Evolutionary conservation across 2,888 invertebrate genomes (phyloP).

Genomic region (Orthosia gracilis): DNA sequence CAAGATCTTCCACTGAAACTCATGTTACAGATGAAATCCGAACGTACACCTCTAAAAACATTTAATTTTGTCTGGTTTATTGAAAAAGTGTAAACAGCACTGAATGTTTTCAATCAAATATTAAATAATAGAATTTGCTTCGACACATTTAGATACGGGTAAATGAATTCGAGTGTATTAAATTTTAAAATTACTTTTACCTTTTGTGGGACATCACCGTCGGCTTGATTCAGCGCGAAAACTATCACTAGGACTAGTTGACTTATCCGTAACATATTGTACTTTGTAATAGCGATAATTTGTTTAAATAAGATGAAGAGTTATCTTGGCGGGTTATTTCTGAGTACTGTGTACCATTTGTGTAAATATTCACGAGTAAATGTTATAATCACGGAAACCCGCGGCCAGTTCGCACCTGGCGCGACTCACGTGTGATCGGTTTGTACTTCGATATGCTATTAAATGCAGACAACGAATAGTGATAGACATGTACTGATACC

Average conservation of each 20-base stretch:
- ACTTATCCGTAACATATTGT: constrained; percentile 49
- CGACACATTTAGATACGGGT: constrained; percentile 35
- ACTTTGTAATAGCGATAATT: not conserved
- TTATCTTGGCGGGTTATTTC: constrained; percentile 14
- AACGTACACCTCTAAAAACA: not conserved
- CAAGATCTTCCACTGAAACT: constrained; percentile 6
- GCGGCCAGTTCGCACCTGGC: constrained; percentile 46
- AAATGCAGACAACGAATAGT: constrained; percentile 33
- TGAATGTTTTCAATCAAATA: not conserved
- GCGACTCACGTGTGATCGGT: constrained; percentile 49
- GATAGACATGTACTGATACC: not conserved
- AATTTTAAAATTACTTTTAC: constrained; percentile 52
- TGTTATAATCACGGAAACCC: constrained; percentile 24
- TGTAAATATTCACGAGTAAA: constrained; percentile 49
- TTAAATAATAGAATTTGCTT: constrained; percentile 13
- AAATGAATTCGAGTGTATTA: constrained; percentile 8
- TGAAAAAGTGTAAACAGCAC: not conserved
- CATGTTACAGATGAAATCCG: not conserved
- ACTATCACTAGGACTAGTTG: constrained; percentile 66
- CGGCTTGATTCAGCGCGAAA: constrained; percentile 55
- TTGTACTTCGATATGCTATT: constrained; percentile 32
- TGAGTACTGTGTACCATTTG: constrained; percentile 47
- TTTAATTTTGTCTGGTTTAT: constrained; percentile 11
- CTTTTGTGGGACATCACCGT: constrained; percentile 65
- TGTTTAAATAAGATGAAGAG: not conserved